phyloP scores from a whole-genome alignment of 2,888 invertebrate species.

The Anoplius nigerrimus region DNA sequence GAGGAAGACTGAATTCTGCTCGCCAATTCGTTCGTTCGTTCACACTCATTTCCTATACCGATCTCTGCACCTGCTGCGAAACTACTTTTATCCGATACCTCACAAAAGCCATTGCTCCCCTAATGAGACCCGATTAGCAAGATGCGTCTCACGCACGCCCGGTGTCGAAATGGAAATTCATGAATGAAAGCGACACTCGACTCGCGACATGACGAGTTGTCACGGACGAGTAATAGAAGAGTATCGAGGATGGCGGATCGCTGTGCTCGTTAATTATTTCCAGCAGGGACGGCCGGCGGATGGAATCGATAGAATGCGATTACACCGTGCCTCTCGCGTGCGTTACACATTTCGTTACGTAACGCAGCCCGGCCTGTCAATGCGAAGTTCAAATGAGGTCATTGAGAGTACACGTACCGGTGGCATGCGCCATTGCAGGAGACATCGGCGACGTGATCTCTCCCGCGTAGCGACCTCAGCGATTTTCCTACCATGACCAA shows the following conservation, averaged over 20 bases:
- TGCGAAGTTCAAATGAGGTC: conserved; percentile 47
- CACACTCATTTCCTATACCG: too few species aligned
- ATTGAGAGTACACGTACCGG: conserved; percentile 2
- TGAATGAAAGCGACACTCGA: conserved; percentile 21
- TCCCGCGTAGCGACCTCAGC: conserved; percentile 21
- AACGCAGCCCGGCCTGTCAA: conserved; percentile 34
- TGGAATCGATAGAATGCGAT: conserved; percentile 16
- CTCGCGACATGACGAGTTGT: conserved; percentile 19
- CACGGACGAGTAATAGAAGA: conserved; percentile 48
- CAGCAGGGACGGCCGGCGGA: conserved; percentile 27
- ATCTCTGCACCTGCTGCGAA: too few species aligned
- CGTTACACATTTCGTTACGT: conserved; percentile 42
- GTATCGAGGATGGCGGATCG: conserved; percentile 45
- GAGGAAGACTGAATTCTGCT: conserved; percentile 2
- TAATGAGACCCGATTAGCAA: too few species aligned
- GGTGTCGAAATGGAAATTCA: neutral
- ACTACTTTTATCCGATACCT: too few species aligned
- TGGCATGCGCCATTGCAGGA: conserved; percentile 24
- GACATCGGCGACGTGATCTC: conserved; percentile 1
- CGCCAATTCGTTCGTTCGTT: neutral
- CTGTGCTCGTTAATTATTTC: conserved; percentile 59
- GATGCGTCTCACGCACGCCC: neutral
- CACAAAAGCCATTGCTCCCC: too few species aligned
- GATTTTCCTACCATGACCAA: neutral
- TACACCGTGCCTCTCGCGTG: conserved; percentile 31